Evolutionary conservation across 2,113 vertebrate species (phyloP).

Genomic region (Acrocephalus kingi): DNA sequence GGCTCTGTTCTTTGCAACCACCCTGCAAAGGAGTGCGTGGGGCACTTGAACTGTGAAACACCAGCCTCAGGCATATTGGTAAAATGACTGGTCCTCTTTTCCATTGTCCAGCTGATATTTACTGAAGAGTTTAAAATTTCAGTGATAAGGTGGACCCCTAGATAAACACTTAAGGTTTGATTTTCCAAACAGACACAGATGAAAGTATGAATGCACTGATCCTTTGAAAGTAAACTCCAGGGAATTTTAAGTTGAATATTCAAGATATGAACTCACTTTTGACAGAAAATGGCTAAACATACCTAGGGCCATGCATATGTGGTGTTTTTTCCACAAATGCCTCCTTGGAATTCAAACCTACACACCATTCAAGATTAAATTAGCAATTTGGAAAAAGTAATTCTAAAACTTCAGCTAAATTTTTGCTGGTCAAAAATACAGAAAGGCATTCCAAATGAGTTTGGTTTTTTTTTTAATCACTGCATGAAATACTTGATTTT

Average conservation of each 20-base stretch:
- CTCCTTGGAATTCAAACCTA: background rate
- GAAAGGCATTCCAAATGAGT: background rate
- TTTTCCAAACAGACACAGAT: background rate
- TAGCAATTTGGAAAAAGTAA: background rate
- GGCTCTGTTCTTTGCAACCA: background rate
- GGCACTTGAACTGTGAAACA: too few species aligned
- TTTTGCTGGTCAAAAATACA: background rate
- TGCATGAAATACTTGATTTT: background rate
- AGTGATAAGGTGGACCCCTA: background rate
- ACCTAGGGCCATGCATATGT: background rate
- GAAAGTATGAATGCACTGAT: background rate
- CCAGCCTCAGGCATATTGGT: background rate
- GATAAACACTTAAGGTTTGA: background rate
- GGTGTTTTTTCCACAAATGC: background rate
- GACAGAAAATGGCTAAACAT: accelerated
- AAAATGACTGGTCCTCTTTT: background rate
- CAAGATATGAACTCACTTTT: background rate
- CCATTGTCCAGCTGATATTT: background rate
- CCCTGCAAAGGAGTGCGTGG: accelerated
- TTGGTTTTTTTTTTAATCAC: background rate
- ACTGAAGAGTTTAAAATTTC: background rate
- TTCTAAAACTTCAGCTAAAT: background rate
- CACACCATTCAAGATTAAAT: background rate
- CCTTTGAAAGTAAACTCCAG: background rate
- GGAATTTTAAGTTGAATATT: background rate